Percentiles rank a stretch among this genome's conserved stretches.
These are phyloP conservation scores for Eclectus roratus DNA, from an alignment of 2,113 vertebrate genomes.

Conservation along the genomic window DNA sequence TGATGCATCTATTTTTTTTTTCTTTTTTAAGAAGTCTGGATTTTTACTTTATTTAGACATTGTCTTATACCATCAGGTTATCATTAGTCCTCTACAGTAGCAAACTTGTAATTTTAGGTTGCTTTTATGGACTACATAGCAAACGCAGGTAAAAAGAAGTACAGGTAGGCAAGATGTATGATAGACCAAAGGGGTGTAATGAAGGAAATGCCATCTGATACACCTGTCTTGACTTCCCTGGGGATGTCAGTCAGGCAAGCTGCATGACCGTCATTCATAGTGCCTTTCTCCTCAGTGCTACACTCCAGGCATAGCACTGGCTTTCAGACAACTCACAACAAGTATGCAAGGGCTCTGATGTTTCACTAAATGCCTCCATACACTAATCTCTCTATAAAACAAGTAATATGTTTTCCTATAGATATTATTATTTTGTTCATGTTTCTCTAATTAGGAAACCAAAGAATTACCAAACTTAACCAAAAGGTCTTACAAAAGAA, in stretches of 20 bases:
- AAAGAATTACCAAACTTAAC: background rate
- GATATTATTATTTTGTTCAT: background rate
- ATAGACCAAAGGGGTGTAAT: background rate
- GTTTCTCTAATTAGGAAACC: background rate
- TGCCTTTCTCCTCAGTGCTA: background rate
- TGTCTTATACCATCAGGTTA: background rate
- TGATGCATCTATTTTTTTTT: background rate
- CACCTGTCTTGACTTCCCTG: background rate
- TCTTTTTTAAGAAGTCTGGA: background rate
- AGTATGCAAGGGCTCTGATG: background rate
- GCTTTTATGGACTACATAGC: background rate
- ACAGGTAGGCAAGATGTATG: background rate
- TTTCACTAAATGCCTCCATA: background rate
- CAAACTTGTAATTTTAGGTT: background rate
- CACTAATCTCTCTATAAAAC: background rate
- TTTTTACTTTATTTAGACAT: background rate
- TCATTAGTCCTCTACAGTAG: background rate
- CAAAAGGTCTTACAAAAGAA: background rate
- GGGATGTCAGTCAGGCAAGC: background rate
- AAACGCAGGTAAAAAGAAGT: background rate
- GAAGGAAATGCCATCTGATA: background rate
- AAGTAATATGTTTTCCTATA: background rate
- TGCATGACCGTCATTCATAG: accelerated
- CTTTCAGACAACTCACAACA: background rate
- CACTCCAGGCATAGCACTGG: background rate